A percentile compares a stretch with the other conserved stretches of the same genome.
phyloP scores from a whole-genome alignment of 2,797 vertebrate genomes.

The Octomys mimax region DNA sequence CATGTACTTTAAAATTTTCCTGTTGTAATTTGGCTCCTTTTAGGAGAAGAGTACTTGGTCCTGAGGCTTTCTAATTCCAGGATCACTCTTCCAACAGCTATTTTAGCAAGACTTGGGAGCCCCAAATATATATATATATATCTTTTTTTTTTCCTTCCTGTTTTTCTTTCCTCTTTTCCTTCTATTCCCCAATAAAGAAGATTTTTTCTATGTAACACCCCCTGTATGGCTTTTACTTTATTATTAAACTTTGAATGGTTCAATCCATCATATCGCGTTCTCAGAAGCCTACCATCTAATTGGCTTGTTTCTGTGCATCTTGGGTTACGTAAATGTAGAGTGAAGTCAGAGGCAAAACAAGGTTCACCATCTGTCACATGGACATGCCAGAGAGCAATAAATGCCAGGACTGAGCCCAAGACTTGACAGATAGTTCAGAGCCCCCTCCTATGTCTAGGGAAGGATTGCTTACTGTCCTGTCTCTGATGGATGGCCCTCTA shows the following conservation, averaged over 20 bases:
- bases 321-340: neutral
- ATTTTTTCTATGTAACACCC: conserved; percentile 30
- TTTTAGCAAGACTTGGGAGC: neutral
- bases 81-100: neutral
- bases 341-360: neutral
- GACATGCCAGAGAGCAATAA: conserved; percentile 13
- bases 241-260: neutral
- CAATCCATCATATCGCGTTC: neutral
- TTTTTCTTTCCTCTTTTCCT: neutral
- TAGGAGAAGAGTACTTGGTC: neutral
- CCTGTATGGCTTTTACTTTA: neutral
- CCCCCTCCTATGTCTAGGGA: neutral
- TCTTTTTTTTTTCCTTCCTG: neutral
- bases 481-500: neutral
- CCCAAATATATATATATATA: neutral
- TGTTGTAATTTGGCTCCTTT: conserved; percentile 19
- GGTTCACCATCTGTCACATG: neutral
- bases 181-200: neutral
- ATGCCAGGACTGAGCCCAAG: neutral
- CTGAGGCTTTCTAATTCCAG: neutral
- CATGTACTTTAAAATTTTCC: neutral
- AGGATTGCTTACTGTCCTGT: neutral
- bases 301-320: neutral
- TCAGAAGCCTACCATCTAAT: neutral
- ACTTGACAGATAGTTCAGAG: neutral